These are phyloP conservation scores for Tamias sibiricus DNA, from an alignment of 2,113 vertebrate species.

Conservation along the genomic window DNA sequence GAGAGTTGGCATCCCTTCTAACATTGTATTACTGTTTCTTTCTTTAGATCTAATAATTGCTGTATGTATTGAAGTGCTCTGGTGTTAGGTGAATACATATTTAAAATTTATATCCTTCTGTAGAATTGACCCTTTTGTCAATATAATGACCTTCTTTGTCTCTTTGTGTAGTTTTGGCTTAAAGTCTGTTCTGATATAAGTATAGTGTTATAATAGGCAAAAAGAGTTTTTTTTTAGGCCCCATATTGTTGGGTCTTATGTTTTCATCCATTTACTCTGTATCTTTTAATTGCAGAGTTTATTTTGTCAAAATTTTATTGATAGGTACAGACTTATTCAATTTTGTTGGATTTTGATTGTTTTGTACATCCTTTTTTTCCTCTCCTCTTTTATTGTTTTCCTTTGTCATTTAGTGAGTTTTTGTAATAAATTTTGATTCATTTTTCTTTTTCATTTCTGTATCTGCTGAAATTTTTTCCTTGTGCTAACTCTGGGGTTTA, in stretches of 20 bases:
- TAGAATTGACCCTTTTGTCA: background rate
- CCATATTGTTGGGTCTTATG: background rate
- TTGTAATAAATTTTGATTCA: background rate
- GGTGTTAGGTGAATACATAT: background rate
- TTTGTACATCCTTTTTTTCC: background rate
- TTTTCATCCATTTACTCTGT: background rate
- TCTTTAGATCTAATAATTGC: background rate
- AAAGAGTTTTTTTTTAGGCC: slow-evolving; percentile 17
- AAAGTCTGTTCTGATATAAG: background rate
- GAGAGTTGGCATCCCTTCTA: background rate
- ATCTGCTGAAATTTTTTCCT: background rate
- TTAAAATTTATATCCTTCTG: background rate
- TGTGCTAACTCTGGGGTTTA: background rate
- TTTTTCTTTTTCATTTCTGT: background rate
- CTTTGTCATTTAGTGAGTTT: background rate
- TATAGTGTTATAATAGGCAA: background rate
- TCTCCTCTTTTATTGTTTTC: background rate
- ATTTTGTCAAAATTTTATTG: background rate
- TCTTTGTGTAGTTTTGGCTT: background rate
- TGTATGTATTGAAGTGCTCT: background rate
- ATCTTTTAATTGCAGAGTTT: background rate
- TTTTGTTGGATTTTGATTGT: background rate
- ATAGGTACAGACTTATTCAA: background rate
- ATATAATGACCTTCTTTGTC: background rate
- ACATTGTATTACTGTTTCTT: background rate